Base-by-base conservation (phyloP, 2,113 vertebrate genomes). In the Sinocyclocheilus anshuiensis region DNA sequence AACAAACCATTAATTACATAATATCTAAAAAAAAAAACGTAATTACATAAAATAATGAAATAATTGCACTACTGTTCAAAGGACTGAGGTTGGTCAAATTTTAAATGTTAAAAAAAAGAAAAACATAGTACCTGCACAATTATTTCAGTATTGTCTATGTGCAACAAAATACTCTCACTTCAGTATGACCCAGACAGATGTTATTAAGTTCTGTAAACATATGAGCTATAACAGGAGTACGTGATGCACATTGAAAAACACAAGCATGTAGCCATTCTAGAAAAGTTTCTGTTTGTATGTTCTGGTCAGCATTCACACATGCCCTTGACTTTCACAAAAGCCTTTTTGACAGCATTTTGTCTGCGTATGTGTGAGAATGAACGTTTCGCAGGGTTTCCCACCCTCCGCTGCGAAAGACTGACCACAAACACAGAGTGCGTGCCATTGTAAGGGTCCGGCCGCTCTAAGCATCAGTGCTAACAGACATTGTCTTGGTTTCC, bases 401-500 rank as follows among this genome's bases (percentile, higher is more conserved):
- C 76, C 39, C 86, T 87, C n/a, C 22, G 53, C 15, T 87, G 86
- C 81, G 79, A 86, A 90, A 90, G 86, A 90, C 88, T 80, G 69
- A 77, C 45, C 81, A n/a, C 89, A 93, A 92, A 93, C 90, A 53
- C 86, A 89, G 90, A 89, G 87, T 91, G 86, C 88, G 36, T 84
- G 86, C 91, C 75, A 94, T 94, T 94, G 93, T 94, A 89, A 92
- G 75, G 78, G 83, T 86, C 92, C 89, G 84, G 39, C 83, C 88
- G 80, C 89, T 75, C 79, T 6, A 87, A 91, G 87, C 93, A 93
- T 94, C 93, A 55, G 92, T 33, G 91, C 90, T 92, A 93, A 94
- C 90, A 90, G 92, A 94, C 93, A 94, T 94, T 93, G 93, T 94
- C 94, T 94, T 87, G 81, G 86, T 92, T 86, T 93, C 92, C 93